Conservation (phyloP, 2,797 vertebrate genomes). For the Danio choprae region DNA sequence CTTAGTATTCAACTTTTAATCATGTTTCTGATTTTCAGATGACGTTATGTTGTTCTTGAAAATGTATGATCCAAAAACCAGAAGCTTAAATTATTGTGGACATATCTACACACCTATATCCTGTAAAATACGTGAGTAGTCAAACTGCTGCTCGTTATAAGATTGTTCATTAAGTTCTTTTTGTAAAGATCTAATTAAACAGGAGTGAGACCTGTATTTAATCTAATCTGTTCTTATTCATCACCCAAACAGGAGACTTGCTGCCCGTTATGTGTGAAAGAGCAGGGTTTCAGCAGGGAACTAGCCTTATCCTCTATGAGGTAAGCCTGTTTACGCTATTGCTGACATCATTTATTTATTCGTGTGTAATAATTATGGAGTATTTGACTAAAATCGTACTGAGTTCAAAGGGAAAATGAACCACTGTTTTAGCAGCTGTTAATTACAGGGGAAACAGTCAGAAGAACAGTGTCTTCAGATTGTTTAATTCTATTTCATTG, state of each 20-base stretch:
- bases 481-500: no score
- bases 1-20: neutral
- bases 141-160: neutral
- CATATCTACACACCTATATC: slow-evolving; percentile 99
- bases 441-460: no score
- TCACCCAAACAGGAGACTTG: slow-evolving; percentile 88
- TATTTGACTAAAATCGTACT: no score
- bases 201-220: neutral
- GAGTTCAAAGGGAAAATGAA: no score
- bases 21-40: slow-evolving; percentile 75
- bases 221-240: neutral
- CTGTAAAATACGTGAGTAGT: slow-evolving; percentile 99
- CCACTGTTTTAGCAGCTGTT: no score
- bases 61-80: slow-evolving; percentile 99
- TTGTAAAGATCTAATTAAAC: neutral
- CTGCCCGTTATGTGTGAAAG: slow-evolving; percentile 99
- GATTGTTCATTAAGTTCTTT: neutral
- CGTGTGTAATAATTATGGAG: no score
- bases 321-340: slow-evolving; percentile 68
- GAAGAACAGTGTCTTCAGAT: no score
- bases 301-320: slow-evolving; percentile 99
- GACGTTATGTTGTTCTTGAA: slow-evolving; percentile 99
- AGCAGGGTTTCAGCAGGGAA: slow-evolving; percentile 99
- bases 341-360: neutral
- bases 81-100: slow-evolving; percentile 99